phyloP scores from a whole-genome alignment of 2,888 invertebrate genomes.

The Drosophila lutescens region DNA sequence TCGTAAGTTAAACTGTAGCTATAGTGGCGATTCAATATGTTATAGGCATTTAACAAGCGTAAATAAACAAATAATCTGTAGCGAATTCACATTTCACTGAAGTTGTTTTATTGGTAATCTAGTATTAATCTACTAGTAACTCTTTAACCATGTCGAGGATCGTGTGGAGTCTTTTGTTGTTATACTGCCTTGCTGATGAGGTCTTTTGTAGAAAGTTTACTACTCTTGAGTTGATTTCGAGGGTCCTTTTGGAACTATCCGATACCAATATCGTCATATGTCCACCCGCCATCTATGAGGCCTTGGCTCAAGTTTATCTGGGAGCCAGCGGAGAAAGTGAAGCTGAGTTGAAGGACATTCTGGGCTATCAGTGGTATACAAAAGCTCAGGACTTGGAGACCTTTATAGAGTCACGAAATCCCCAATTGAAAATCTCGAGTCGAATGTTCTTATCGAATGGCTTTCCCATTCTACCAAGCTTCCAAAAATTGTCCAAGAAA shows the following conservation, averaged over 20 bases:
- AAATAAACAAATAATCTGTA: slow-evolving; percentile 53
- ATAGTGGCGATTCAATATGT: slow-evolving; percentile 50
- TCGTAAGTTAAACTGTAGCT: slow-evolving; percentile 48
- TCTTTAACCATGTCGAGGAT: neutral
- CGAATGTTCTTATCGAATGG: neutral
- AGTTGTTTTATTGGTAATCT: neutral
- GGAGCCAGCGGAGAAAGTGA: slow-evolving; percentile 5
- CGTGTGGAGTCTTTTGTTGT: neutral
- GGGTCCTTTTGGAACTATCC: neutral
- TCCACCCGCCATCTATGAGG: neutral
- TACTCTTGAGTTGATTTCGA: neutral
- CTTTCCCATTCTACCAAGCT: neutral
- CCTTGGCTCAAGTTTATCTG: slow-evolving; percentile 15
- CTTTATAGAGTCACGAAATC: neutral
- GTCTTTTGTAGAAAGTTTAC: neutral
- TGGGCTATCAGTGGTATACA: neutral
- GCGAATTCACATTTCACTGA: slow-evolving; percentile 7
- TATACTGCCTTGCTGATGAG: neutral
- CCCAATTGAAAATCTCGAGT: neutral
- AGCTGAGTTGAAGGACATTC: neutral
- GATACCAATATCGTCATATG: neutral
- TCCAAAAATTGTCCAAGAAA: neutral
- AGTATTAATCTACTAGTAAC: neutral
- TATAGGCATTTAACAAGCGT: slow-evolving; percentile 66
- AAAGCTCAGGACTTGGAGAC: neutral